These are phyloP conservation scores for Nilaparvata lugens DNA, from an alignment of 1,140 invertebrate species.

Conservation along the genomic window DNA sequence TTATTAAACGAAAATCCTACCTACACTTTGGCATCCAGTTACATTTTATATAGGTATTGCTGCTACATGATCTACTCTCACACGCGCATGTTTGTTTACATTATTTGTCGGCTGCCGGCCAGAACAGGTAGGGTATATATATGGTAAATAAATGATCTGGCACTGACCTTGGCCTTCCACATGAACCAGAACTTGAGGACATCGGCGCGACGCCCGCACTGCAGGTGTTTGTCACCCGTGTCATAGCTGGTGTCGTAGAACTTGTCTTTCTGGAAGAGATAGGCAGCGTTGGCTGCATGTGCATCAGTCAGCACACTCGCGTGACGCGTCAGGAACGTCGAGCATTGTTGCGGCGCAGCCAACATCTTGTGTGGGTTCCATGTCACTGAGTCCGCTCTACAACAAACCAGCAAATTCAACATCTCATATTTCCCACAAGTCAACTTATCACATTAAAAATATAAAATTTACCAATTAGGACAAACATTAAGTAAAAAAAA, in stretches of 20 bases:
- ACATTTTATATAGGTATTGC: no score
- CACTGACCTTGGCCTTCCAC: constrained; percentile 80
- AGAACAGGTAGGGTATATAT: no score
- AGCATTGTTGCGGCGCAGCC: constrained; percentile 83
- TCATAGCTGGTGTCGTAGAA: constrained; percentile 89
- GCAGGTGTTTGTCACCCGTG: constrained; percentile 88
- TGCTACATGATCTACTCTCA: no score
- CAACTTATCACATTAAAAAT: no score
- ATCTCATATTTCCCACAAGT: no score
- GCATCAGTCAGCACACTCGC: constrained; percentile 52
- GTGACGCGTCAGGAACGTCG: constrained; percentile 68
- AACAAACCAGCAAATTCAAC: constrained; percentile 20
- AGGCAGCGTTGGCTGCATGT: constrained; percentile 66
- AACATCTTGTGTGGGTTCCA: constrained; percentile 93
- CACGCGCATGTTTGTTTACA: no score
- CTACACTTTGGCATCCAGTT: no score
- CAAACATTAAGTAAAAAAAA: no score
- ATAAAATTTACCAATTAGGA: no score
- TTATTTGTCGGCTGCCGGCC: no score
- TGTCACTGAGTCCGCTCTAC: constrained; percentile 80
- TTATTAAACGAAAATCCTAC: no score
- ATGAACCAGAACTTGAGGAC: constrained; percentile 95
- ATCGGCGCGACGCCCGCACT: constrained; percentile 88
- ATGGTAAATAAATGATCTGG: no score
- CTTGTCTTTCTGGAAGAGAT: constrained; percentile 94